Evolutionary conservation across 2,888 invertebrate genomes (phyloP), one percentile per base, ranked within the genome.

Genomic region (Apodemia duryi): DNA sequence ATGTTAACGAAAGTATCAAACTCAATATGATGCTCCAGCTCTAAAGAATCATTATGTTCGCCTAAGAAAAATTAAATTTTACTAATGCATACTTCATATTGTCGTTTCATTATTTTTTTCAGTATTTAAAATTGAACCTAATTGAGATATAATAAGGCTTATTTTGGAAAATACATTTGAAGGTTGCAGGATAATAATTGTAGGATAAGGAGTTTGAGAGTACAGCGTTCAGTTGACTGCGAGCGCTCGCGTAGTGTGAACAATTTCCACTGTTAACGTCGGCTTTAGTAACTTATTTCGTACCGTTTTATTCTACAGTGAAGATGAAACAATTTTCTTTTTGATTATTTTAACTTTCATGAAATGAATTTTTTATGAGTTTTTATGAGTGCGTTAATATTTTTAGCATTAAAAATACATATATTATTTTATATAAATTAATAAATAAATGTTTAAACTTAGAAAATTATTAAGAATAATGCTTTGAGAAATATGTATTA

Each of bases 1-100:
- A 84, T 81, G 76, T 79, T 73, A 65, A 72, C 74, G 81, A 83
- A 85, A 83, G 78, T 85, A 85, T 82, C 74, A 74, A 81, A 79
- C 74, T 76, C 74, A 74, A 74, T 78, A 79, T 86, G 85, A 86
- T 88, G 82, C 83, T 80, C 84, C 81, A 83, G 83, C 85, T 84
- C 81, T 81, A 88, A 91, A 89, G 81, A 83, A 85, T 89, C 90
- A 91, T 90, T 89, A 89, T 87, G 85, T 81, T 87, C 80, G 76
- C 74, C 84, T 75, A 82, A 76, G 82, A 88, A 87, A 87, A 88
- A 88, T 89, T 86, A 85, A 80, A 90, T 84, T 88, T 85, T 88
- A 81, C 77, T 83, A 81, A 81, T 83, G 79, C 80, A 78, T 79
- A 82, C 77, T 81, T 73, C 69, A 76, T 79, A 78, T 82, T 81